Evolutionary conservation across 2,113 vertebrate genomes (phyloP).

Genomic region (Saccopteryx leptura): DNA sequence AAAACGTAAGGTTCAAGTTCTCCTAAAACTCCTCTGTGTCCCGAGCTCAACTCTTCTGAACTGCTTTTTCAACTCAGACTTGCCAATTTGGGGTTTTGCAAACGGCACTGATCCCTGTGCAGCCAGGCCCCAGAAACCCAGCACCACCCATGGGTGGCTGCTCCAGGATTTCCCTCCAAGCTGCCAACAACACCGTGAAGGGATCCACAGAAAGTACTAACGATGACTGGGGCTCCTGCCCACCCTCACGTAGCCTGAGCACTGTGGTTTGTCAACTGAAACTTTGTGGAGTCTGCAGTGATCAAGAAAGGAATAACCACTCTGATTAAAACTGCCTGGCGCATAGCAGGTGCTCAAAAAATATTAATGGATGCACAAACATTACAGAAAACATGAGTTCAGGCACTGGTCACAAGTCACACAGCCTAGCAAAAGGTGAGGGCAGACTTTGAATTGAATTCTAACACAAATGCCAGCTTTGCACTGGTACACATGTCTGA

Average conservation of each 20-base stretch:
- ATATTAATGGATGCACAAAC: no score
- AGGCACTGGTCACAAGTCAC: not conserved
- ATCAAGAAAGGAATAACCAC: not conserved
- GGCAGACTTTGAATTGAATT: not conserved
- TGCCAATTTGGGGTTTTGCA: not conserved
- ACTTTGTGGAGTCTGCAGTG: fast-evolving
- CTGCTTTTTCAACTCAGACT: not conserved
- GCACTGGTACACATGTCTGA: fast-evolving
- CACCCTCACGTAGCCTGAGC: fast-evolving
- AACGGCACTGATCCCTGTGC: not conserved
- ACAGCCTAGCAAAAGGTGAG: not conserved
- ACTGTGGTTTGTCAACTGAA: no score
- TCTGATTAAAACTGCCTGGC: not conserved
- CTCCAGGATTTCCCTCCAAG: not conserved
- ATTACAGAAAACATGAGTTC: not conserved
- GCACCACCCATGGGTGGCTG: fast-evolving
- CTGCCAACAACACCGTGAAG: fast-evolving
- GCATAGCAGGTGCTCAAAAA: fast-evolving
- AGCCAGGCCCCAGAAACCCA: not conserved
- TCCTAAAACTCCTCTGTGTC: not conserved
- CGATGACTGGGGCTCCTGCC: not conserved
- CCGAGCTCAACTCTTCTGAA: not conserved
- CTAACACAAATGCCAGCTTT: not conserved
- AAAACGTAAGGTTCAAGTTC: not conserved
- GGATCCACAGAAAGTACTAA: not conserved